Conservation (phyloP, 2,113 vertebrate species). For the Nycticryphes semicollaris region DNA sequence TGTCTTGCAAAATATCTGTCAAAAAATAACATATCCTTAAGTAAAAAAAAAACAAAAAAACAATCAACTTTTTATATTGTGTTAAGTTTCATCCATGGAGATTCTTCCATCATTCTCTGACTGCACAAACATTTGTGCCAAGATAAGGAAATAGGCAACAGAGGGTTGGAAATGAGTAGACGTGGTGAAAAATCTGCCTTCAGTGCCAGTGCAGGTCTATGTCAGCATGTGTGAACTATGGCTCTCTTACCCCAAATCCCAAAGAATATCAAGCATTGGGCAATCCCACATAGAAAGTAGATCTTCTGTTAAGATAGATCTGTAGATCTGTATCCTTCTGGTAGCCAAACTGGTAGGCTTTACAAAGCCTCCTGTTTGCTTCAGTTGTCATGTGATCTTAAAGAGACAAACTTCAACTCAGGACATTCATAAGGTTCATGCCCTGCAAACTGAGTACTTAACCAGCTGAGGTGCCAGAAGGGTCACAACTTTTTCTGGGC, state of each 20-base stretch:
- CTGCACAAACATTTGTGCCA: not conserved
- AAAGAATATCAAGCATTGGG: not conserved
- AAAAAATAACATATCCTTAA: not conserved
- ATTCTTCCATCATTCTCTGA: not conserved
- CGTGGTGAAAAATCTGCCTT: not conserved
- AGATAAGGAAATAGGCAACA: not conserved
- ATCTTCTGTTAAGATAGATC: not conserved
- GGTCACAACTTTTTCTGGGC: not conserved
- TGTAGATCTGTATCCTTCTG: not conserved
- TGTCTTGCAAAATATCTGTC: not conserved
- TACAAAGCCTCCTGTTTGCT: not conserved
- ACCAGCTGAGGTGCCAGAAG: not conserved
- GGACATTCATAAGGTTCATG: not conserved
- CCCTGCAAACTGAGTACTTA: not conserved
- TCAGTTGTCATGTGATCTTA: not conserved
- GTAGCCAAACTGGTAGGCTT: not conserved
- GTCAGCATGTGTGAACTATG: not conserved
- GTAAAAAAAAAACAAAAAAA: no score
- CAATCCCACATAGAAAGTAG: not conserved
- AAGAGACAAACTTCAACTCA: not conserved
- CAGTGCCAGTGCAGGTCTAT: not conserved
- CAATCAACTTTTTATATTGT: not conserved
- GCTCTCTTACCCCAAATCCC: not conserved
- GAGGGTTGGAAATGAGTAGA: not conserved
- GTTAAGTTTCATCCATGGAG: not conserved